phyloP scores from a whole-genome alignment of 2,888 invertebrate species.

The Norana najaformis region DNA sequence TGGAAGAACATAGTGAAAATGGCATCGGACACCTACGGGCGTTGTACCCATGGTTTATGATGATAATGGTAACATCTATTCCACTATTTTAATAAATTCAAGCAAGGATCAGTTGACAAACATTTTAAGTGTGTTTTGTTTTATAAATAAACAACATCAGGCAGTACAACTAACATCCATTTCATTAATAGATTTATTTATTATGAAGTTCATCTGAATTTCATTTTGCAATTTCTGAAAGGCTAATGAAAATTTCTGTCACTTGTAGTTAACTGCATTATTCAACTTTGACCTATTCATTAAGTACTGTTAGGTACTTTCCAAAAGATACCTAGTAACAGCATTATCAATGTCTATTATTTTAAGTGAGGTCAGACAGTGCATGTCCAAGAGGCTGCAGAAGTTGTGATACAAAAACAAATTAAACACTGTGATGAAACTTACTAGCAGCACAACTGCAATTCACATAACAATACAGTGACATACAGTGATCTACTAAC shows the following conservation, averaged over 20 bases:
- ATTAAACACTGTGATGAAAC: not conserved
- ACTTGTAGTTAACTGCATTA: not conserved
- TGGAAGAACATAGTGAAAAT: too few relatives aligned
- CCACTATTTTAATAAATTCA: not conserved
- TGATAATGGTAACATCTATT: not conserved
- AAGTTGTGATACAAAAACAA: not conserved
- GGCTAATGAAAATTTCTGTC: too few relatives aligned
- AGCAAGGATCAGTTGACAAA: not conserved
- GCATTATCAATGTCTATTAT: not conserved
- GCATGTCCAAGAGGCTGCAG: not conserved
- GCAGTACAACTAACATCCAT: not conserved
- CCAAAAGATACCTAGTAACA: not conserved
- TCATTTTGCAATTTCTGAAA: not conserved
- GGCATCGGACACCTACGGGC: too few relatives aligned
- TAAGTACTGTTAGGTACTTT: not conserved
- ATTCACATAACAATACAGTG: not conserved
- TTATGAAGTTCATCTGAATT: not conserved
- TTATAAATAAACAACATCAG: not conserved
- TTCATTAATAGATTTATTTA: not conserved
- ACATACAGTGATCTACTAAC: too few relatives aligned
- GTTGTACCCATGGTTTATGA: too few relatives aligned
- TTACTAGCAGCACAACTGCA: not conserved
- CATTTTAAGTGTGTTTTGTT: not conserved
- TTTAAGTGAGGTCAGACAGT: not conserved
- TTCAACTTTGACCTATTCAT: not conserved